phyloP scores from a whole-genome alignment of 2,797 vertebrate genomes.

The Phrynocephalus vlangalii region DNA sequence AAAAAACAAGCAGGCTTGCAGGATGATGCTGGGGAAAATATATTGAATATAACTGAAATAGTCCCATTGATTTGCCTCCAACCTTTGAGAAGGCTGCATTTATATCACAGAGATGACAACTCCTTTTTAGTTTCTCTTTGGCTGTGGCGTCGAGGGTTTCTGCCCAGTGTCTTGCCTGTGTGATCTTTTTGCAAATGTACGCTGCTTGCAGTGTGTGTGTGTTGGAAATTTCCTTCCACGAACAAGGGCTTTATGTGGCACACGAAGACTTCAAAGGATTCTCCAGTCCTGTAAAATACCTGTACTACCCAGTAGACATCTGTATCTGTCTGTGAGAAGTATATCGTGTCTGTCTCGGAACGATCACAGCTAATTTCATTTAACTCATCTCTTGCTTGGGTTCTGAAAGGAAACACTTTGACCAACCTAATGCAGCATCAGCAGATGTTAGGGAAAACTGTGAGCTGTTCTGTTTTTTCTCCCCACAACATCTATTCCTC shows the following conservation, averaged over 20 bases:
- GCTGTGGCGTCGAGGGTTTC: conserved; percentile 2
- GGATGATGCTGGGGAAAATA: conserved; percentile 21
- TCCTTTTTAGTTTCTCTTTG: conserved; percentile 47
- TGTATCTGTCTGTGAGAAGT: too few species aligned
- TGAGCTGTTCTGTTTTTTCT: neutral
- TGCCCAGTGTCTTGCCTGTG: neutral
- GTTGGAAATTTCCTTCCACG: neutral
- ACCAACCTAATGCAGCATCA: neutral
- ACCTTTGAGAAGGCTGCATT: conserved; percentile 19
- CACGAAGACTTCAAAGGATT: neutral
- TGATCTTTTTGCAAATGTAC: neutral
- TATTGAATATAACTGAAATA: neutral
- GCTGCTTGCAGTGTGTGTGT: neutral
- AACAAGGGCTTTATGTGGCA: neutral
- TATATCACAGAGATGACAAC: conserved; percentile 23
- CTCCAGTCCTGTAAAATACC: neutral
- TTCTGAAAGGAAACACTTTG: neutral
- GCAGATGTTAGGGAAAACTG: neutral
- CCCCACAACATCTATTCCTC: neutral
- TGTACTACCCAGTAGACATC: neutral
- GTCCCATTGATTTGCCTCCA: conserved; percentile 13
- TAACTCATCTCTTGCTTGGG: too few species aligned
- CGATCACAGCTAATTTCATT: too few species aligned
- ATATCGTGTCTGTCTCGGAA: too few species aligned
- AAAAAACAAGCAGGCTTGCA: conserved; percentile 22